Conservation (phyloP, 2,888 invertebrate species). For the Cyrtodaria siliqua region DNA sequence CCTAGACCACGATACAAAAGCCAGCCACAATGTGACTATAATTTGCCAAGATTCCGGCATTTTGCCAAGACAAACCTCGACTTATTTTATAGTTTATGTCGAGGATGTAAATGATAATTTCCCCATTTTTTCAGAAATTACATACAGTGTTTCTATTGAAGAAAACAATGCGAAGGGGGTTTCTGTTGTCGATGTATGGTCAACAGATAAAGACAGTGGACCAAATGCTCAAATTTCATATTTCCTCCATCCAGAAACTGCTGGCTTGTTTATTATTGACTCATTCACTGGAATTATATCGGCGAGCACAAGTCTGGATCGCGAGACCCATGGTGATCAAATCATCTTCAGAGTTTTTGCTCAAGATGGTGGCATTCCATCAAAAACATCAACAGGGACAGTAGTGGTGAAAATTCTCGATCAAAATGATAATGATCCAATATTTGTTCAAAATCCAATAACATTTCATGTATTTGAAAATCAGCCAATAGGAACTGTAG, state of each 20-base stretch:
- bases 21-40: constrained; percentile 74
- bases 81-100: constrained; percentile 74
- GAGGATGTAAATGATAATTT: constrained; percentile 81
- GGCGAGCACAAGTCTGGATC: constrained; percentile 70
- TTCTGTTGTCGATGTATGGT: constrained; percentile 73
- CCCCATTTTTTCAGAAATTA: constrained; percentile 74
- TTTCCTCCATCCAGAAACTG: constrained; percentile 64
- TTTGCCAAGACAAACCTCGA: constrained; percentile 69
- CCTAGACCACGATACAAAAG: constrained; percentile 77
- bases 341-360: constrained; percentile 72
- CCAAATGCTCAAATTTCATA: constrained; percentile 73
- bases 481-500: constrained; percentile 54
- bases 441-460: constrained; percentile 61
- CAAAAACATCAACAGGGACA: constrained; percentile 67
- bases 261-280: constrained; percentile 71
- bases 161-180: constrained; percentile 79
- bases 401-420: constrained; percentile 74
- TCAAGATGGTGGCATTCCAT: constrained; percentile 68
- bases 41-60: constrained; percentile 78
- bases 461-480: constrained; percentile 72
- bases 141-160: constrained; percentile 71
- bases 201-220: constrained; percentile 76
- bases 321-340: constrained; percentile 67
- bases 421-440: constrained; percentile 76
- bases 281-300: constrained; percentile 73